A percentile compares a stretch with the other conserved stretches of the same genome.
Evolutionary conservation across 2,888 invertebrate species (phyloP).

Genomic region (Plebejus argus): DNA sequence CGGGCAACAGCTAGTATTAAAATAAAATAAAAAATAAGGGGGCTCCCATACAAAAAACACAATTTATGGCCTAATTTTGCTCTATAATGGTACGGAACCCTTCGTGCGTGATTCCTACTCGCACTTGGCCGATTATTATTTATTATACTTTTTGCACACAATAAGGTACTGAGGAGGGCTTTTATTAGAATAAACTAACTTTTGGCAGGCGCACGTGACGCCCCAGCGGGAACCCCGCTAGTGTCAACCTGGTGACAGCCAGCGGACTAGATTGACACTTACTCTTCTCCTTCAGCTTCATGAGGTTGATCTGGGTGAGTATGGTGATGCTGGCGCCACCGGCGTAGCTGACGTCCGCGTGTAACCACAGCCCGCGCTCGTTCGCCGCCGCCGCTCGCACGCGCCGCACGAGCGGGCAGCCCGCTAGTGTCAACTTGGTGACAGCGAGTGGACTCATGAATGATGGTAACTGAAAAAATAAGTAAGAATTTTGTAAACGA

Average conservation of each 20-base stretch:
- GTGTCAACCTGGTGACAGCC: constrained; percentile 86
- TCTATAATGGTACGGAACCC: too few species aligned
- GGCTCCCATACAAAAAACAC: too few species aligned
- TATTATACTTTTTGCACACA: too few species aligned
- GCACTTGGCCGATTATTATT: too few species aligned
- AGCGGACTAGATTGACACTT: constrained; percentile 78
- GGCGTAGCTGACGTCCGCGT: constrained; percentile 89
- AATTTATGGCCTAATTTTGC: too few species aligned
- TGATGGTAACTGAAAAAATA: constrained; percentile 83
- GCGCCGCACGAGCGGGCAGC: constrained; percentile 83
- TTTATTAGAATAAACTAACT: too few species aligned
- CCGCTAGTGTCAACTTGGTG: constrained; percentile 87
- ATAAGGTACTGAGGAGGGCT: too few species aligned
- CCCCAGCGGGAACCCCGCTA: constrained; percentile 86
- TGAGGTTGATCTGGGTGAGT: constrained; percentile 91
- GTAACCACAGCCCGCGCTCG: constrained; percentile 93
- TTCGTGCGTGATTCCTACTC: too few species aligned
- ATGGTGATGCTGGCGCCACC: constrained; percentile 90
- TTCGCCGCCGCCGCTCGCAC: constrained; percentile 85
- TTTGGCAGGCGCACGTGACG: constrained; percentile 52
- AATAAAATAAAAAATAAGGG: too few species aligned
- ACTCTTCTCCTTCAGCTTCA: constrained; percentile 53
- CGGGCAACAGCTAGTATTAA: too few species aligned
- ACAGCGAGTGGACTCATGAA: constrained; percentile 92
- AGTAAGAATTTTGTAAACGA: too few species aligned